phyloP scores from a whole-genome alignment of 2,888 invertebrate genomes.

The Cephus pulcher region DNA sequence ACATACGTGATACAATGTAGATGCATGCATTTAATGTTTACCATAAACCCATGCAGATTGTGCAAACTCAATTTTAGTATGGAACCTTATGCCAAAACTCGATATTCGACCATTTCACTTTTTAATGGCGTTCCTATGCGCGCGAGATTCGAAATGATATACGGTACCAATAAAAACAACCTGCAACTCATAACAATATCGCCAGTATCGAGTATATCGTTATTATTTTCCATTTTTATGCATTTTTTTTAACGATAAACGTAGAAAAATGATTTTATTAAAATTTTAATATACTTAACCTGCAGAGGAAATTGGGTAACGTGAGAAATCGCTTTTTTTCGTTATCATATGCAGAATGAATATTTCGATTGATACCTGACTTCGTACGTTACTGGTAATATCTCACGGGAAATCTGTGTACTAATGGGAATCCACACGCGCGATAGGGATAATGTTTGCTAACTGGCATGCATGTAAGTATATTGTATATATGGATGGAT shows the following conservation, averaged over 20 bases:
- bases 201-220: neutral
- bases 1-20: neutral
- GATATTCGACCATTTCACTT: neutral
- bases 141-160: neutral
- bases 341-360: neutral
- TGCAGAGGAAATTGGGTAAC: neutral
- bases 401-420: neutral
- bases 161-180: neutral
- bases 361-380: neutral
- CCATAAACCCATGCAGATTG: neutral
- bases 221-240: neutral
- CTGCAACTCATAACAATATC: neutral
- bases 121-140: neutral
- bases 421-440: neutral
- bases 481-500: neutral
- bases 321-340: neutral
- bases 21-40: neutral
- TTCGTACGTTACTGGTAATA: neutral
- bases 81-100: neutral
- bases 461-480: neutral
- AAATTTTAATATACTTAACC: neutral
- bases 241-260: neutral
- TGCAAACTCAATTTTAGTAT: neutral
- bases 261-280: neutral
- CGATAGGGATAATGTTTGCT: neutral